Percentiles rank a stretch among this genome's conserved stretches.
Conservation (phyloP, 2,797 vertebrate species). For the Acanthurus leucopareius region DNA sequence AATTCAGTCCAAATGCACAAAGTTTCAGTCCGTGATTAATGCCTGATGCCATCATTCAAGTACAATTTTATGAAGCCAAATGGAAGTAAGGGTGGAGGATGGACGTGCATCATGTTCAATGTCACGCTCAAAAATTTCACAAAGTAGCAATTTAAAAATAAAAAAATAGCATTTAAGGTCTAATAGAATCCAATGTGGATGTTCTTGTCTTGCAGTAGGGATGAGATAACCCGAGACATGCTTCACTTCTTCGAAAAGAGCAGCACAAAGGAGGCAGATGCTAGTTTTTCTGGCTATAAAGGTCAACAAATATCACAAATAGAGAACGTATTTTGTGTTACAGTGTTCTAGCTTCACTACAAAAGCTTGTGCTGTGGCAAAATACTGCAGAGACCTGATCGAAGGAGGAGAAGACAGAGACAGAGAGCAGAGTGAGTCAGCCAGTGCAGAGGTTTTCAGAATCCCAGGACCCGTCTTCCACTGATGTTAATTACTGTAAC, state of each 20-base stretch:
- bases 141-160: neutral
- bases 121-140: neutral
- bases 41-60: neutral
- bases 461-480: slow-evolving; percentile 62
- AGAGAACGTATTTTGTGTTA: neutral
- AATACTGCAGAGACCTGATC: slow-evolving; percentile 29
- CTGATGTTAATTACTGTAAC: slow-evolving; percentile 78
- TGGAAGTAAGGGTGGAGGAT: neutral
- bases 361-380: neutral
- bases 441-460: slow-evolving; percentile 56
- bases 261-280: slow-evolving; percentile 1
- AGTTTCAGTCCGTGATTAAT: neutral
- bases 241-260: neutral
- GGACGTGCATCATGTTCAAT: neutral
- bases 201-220: neutral
- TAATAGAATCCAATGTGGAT: neutral
- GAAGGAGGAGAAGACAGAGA: slow-evolving; percentile 23
- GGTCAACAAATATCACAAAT: neutral
- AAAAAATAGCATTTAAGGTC: neutral
- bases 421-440: slow-evolving; percentile 32
- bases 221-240: neutral
- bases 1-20: too few species aligned
- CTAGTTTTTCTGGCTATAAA: neutral
- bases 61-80: neutral
- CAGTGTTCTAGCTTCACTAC: neutral